Evolutionary conservation across 2,797 vertebrate species (phyloP).

Genomic region (Tokudaia muenninki): DNA sequence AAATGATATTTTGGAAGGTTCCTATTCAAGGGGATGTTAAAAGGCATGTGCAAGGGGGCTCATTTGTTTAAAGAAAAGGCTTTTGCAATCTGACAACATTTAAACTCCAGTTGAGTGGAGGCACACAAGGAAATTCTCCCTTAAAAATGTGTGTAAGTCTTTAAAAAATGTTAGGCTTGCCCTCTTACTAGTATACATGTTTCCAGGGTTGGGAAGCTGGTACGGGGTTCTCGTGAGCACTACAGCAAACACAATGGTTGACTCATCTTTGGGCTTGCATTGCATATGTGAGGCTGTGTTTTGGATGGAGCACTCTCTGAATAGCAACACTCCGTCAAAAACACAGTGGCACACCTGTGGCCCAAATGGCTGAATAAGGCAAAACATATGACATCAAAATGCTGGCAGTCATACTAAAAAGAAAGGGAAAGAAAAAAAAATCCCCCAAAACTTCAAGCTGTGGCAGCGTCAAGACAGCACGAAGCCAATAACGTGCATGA

Average conservation of each 20-base stretch:
- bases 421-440: constrained; percentile 62
- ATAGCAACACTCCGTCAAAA: constrained; percentile 91
- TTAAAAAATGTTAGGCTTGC: constrained; percentile 78
- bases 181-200: constrained; percentile 76
- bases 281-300: constrained; percentile 90
- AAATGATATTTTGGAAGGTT: background rate
- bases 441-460: constrained; percentile 70
- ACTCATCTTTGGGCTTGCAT: constrained; percentile 88
- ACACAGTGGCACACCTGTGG: constrained; percentile 91
- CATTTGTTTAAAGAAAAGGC: constrained; percentile 16
- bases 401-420: constrained; percentile 85
- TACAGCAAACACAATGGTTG: constrained; percentile 81
- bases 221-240: constrained; percentile 77
- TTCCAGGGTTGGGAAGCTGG: constrained; percentile 80
- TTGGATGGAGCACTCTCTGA: constrained; percentile 88
- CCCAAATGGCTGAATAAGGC: constrained; percentile 91
- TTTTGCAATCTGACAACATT: constrained; percentile 55
- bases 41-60: background rate
- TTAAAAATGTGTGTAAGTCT: constrained; percentile 65
- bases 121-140: constrained; percentile 70
- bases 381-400: constrained; percentile 89
- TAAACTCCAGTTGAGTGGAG: constrained; percentile 68
- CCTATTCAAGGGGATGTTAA: constrained; percentile 2
- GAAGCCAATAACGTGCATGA: constrained; percentile 80
- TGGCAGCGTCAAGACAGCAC: constrained; percentile 86